A percentile compares a stretch with the other conserved stretches of the same genome.
Conservation (phyloP, 1,140 invertebrate genomes). For the Drosophila trapezifrons region DNA sequence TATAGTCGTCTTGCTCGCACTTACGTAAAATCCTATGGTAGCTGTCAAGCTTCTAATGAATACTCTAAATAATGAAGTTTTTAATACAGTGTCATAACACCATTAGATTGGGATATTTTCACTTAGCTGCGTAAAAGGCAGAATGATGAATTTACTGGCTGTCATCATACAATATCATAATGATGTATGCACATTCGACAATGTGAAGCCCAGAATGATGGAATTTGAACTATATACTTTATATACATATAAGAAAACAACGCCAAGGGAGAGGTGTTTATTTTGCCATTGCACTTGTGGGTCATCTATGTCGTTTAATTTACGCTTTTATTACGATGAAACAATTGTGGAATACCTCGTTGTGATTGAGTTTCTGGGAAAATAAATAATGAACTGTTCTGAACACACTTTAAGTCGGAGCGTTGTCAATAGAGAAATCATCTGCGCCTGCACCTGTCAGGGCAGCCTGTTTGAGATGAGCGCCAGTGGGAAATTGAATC, state of each 20-base stretch:
- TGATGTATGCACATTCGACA: conserved; percentile 60
- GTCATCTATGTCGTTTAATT: conserved; percentile 68
- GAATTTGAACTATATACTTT: conserved; percentile 19
- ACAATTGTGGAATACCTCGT: conserved; percentile 57
- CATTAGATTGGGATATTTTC: conserved; percentile 29
- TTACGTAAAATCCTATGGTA: no score
- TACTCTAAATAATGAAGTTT: no score
- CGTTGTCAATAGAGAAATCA: conserved; percentile 21
- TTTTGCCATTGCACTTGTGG: conserved; percentile 58
- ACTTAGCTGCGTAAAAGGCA: conserved; percentile 1
- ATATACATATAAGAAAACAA: conserved; percentile 15
- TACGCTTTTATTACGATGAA: conserved; percentile 56
- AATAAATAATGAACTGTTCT: neutral
- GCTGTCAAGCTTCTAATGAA: no score
- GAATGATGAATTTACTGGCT: conserved; percentile 37
- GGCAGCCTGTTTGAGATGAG: conserved; percentile 16
- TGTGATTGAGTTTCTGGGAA: conserved; percentile 1
- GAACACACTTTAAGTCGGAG: neutral
- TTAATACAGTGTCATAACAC: no score
- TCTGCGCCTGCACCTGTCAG: conserved; percentile 18
- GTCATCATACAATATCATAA: conserved; percentile 42
- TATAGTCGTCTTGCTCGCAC: no score
- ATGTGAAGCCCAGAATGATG: conserved; percentile 46
- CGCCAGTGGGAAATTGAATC: conserved; percentile 56
- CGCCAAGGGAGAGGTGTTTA: conserved; percentile 11